Conservation (phyloP, 2,888 invertebrate genomes). For the Netelia melanura region DNA sequence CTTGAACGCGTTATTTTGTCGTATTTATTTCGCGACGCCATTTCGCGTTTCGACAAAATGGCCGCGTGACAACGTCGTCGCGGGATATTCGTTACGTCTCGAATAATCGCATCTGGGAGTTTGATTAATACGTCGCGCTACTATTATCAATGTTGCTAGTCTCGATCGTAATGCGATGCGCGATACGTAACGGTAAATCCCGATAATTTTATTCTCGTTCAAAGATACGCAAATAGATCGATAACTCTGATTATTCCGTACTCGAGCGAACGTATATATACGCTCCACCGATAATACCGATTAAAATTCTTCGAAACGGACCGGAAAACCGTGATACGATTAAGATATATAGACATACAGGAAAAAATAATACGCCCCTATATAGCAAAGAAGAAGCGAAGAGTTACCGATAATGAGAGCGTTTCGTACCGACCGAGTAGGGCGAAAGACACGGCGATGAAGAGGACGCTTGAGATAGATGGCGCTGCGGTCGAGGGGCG, state of each 20-base stretch:
- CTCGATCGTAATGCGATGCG: conserved; percentile 3
- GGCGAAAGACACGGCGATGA: conserved; percentile 15
- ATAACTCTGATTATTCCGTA: not conserved
- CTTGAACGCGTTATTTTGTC: too few species aligned
- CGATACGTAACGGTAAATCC: not conserved
- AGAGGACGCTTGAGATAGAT: conserved; percentile 39
- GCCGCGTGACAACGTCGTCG: not conserved
- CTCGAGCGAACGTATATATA: not conserved
- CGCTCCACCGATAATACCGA: not conserved
- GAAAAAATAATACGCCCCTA: conserved; percentile 12
- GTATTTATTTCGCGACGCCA: too few species aligned
- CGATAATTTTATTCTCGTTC: conserved; percentile 16
- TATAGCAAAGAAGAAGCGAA: not conserved
- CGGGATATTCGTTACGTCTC: conserved; percentile 4
- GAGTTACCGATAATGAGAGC: conserved; percentile 36
- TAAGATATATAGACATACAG: too few species aligned
- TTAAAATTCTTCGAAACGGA: not conserved
- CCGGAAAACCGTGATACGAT: too few species aligned
- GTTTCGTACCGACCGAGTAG: conserved; percentile 7
- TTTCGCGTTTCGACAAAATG: not conserved
- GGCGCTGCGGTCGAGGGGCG: conserved; percentile 4
- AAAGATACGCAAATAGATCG: conserved; percentile 25
- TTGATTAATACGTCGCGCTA: conserved; percentile 10
- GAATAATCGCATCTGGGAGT: not conserved
- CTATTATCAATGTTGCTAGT: not conserved